Percentiles rank a stretch among this genome's conserved stretches.
phyloP scores from a whole-genome alignment of 2,797 vertebrate species.

The Gymnodraco acuticeps region DNA sequence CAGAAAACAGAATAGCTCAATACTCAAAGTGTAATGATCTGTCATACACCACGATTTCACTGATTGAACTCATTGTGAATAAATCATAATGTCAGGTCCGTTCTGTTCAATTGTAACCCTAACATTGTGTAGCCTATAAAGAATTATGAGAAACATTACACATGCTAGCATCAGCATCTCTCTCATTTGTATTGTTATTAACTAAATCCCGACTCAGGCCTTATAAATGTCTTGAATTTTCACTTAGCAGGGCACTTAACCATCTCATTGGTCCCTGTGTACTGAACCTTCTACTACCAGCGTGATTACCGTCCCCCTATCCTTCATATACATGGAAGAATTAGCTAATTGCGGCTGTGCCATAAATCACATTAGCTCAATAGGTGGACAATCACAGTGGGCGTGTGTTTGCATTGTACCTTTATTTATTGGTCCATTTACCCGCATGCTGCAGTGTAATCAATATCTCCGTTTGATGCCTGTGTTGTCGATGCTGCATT shows the following conservation, averaged over 20 bases:
- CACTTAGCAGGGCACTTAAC: no score
- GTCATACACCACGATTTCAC: no score
- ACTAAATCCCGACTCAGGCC: no score
- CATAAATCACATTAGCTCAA: slow-evolving; percentile 47
- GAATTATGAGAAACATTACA: not conserved
- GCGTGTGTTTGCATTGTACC: slow-evolving; percentile 55
- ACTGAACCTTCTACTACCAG: not conserved
- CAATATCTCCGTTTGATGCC: slow-evolving; percentile 62
- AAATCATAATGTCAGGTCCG: not conserved
- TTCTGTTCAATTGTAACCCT: not conserved
- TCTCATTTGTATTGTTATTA: no score
- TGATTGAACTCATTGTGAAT: not conserved
- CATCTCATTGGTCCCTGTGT: slow-evolving; percentile 4
- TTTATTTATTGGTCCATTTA: slow-evolving; percentile 74
- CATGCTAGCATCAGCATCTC: not conserved
- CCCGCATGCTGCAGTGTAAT: slow-evolving; percentile 70
- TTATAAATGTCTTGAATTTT: no score
- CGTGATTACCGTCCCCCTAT: not conserved
- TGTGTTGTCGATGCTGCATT: slow-evolving; percentile 50
- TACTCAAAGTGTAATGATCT: no score
- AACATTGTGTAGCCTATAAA: no score
- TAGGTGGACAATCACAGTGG: slow-evolving; percentile 58
- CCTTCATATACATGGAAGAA: slow-evolving; percentile 28
- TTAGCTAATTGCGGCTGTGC: slow-evolving; percentile 36
- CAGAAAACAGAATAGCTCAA: no score